These are phyloP conservation scores for Melangyna quadrimaculata DNA, from an alignment of 2,888 invertebrate genomes.

Conservation along the genomic window DNA sequence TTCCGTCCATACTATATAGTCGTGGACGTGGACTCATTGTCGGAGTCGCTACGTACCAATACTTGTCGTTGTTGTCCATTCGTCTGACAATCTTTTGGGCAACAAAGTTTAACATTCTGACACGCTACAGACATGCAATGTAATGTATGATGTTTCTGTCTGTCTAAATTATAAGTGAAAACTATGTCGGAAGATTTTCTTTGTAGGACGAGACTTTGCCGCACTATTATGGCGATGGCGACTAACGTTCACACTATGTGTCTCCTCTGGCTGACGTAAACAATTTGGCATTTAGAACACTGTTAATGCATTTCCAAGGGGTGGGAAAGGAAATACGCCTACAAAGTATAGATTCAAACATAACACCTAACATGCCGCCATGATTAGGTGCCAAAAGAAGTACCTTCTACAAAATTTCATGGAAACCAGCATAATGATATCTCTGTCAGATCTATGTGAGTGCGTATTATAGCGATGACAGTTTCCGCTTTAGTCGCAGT, in stretches of 20 bases:
- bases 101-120: constrained; percentile 42
- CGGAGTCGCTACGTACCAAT: not conserved
- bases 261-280: not conserved
- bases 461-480: constrained; percentile 36
- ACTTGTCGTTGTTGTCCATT: not conserved
- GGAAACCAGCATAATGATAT: constrained; percentile 27
- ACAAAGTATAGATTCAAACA: not conserved
- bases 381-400: constrained; percentile 49
- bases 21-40: not conserved
- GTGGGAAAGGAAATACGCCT: constrained; percentile 34
- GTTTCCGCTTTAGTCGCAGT: constrained; percentile 53
- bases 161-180: constrained; percentile 45
- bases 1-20: not conserved
- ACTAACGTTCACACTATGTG: not conserved
- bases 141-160: constrained; percentile 38
- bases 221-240: not conserved
- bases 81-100: constrained; percentile 27
- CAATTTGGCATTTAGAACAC: constrained; percentile 33
- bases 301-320: constrained; percentile 44
- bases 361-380: constrained; percentile 3
- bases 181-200: constrained; percentile 44
- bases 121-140: not conserved
- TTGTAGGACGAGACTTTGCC: constrained; percentile 35
- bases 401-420: constrained; percentile 26
- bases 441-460: not conserved